Conservation (phyloP, 2,113 vertebrate genomes). For the Delphinus delphis region DNA sequence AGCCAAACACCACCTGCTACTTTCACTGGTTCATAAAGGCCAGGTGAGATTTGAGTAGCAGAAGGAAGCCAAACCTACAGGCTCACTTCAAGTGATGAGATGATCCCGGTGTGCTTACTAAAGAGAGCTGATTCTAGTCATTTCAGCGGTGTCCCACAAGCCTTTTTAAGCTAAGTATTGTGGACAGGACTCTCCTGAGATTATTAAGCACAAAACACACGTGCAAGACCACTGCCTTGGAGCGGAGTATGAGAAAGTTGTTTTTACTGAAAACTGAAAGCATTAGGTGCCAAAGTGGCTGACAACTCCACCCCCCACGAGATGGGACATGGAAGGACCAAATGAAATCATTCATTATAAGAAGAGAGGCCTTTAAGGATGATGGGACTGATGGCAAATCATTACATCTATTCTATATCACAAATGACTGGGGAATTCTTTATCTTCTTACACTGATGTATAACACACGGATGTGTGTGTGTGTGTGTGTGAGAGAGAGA, state of each 20-base stretch:
- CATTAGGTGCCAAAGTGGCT: background rate
- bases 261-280: constrained; percentile 24
- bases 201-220: constrained; percentile 33
- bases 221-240: background rate
- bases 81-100: background rate
- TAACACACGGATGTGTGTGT: background rate
- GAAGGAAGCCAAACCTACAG: constrained; percentile 22
- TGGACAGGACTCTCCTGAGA: constrained; percentile 41
- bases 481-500: background rate
- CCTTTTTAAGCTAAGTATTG: background rate
- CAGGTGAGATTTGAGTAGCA: background rate
- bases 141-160: background rate
- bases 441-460: background rate
- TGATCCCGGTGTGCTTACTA: background rate
- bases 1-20: constrained; percentile 50
- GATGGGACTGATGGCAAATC: background rate
- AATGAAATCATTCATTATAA: background rate
- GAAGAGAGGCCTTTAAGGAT: background rate
- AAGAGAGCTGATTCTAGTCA: constrained; percentile 1
- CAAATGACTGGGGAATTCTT: background rate
- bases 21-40: constrained; percentile 47
- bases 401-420: background rate
- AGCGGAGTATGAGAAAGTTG: background rate
- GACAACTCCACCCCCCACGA: background rate
- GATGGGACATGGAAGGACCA: background rate